Evolutionary conservation across 2,888 invertebrate species (phyloP), one percentile per base, ranked within the genome.

Genomic region (Pseudococcus longispinus): DNA sequence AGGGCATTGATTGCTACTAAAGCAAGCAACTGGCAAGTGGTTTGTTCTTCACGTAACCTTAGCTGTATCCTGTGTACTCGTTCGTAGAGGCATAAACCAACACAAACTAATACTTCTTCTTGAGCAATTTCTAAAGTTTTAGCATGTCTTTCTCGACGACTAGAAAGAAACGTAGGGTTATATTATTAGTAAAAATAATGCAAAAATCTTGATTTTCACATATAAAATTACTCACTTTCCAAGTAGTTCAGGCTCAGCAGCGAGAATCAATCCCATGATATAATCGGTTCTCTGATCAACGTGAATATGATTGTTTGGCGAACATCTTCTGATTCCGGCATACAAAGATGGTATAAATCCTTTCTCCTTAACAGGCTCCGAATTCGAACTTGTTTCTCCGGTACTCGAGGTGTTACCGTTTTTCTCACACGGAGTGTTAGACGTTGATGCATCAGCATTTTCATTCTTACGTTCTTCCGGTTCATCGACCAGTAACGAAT

Each of bases 61-160:
- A 96, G 93, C 89, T 96, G 95, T 88, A 98, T 95, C 89, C 95
- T 94, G 90, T 97, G 96, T 83, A 98, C 93, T 87, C 97, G 93
- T 90, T 97, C 97, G 90, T 97, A 97, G 90, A 98, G 94, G 91
- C 97, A 97, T 91, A 98, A 95, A 15, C 98, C 98, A 88, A 98
- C 93, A 91, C 98, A 98, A 13, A 97, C 97, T 89, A 98, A 92
- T 87, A 98, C 97, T 92, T 98, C 98, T 91, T 98, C 97, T 91
- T 98, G 98, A 89, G 98, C 98, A 89, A 97, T 97, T 92, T 98
- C 98, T 89, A 98, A 91, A n/a, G 98, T 98, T 92, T 98, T 98
- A 9, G 98, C 98, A 91, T 98, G 98, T 87, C 98, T 93, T 91
- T 98, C 98, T 88, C 97, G 93, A 89, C 95, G 88, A 77, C 88